A percentile compares a stretch with the other conserved stretches of the same genome.
These are phyloP conservation scores for Apamea epomidion DNA, from an alignment of 2,888 invertebrate species.

Conservation along the genomic window DNA sequence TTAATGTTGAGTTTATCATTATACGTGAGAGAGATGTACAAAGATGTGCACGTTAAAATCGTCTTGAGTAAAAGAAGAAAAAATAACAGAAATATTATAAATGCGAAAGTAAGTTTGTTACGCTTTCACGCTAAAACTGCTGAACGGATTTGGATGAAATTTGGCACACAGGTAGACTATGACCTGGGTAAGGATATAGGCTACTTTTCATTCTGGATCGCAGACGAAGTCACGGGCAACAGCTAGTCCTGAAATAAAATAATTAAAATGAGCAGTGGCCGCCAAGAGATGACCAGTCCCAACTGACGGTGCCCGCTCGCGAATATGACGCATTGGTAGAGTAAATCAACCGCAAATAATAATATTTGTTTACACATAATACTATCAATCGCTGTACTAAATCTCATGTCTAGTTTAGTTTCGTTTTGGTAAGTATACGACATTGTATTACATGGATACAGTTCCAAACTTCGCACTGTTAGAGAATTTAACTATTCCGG, in stretches of 20 bases:
- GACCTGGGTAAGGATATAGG: fast-evolving
- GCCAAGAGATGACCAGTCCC: background rate
- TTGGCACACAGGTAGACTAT: too few relatives aligned
- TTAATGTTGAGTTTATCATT: background rate
- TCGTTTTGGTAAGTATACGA: too few relatives aligned
- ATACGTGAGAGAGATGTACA: background rate
- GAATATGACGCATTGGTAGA: background rate
- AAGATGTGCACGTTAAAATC: background rate
- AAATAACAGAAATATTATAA: background rate
- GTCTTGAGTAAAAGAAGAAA: background rate
- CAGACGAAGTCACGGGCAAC: too few relatives aligned
- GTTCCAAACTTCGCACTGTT: constrained; percentile 3
- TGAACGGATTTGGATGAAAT: too few relatives aligned
- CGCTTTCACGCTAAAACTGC: fast-evolving
- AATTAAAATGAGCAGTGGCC: background rate
- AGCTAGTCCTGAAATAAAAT: background rate
- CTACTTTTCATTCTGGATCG: fast-evolving
- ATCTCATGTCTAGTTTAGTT: too few relatives aligned
- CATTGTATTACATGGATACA: background rate
- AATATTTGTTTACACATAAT: background rate
- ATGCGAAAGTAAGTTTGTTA: fast-evolving
- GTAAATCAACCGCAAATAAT: background rate
- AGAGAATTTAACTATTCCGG: constrained; percentile 11
- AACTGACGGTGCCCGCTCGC: background rate
- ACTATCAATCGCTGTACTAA: background rate